Percentiles rank a stretch among this genome's conserved stretches.
phyloP scores from a whole-genome alignment of 1,140 invertebrate species.

The Panagrolaimus sp. region DNA sequence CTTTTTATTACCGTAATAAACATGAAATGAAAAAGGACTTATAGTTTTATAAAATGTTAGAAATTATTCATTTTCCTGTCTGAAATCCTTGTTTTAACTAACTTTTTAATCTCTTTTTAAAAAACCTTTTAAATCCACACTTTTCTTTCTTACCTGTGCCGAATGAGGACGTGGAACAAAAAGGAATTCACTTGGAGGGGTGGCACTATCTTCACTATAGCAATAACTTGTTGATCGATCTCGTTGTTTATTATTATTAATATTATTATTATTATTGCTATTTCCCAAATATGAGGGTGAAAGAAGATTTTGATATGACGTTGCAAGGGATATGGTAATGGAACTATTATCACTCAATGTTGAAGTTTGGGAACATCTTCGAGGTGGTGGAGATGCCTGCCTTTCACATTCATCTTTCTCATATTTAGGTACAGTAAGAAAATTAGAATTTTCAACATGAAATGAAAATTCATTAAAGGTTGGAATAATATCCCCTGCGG shows the following conservation, averaged over 20 bases:
- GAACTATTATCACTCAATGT: constrained; percentile 44
- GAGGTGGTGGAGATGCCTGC: constrained; percentile 43
- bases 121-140: constrained; percentile 21
- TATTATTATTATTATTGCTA: constrained; percentile 18
- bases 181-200: neutral
- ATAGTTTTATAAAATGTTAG: no score
- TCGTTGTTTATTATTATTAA: constrained; percentile 30
- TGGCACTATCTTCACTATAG: constrained; percentile 21
- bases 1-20: no score
- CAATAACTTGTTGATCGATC: constrained; percentile 22
- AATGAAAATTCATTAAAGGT: constrained; percentile 3
- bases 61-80: no score
- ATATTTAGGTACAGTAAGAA: constrained; percentile 35
- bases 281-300: constrained; percentile 36
- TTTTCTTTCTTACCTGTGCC: neutral
- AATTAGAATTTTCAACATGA: constrained; percentile 10
- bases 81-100: no score
- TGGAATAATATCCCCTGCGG: constrained; percentile 20
- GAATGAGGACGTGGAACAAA: constrained; percentile 26
- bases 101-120: no score
- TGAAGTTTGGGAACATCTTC: constrained; percentile 43
- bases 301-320: constrained; percentile 45
- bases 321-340: constrained; percentile 32
- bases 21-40: no score
- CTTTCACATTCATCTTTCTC: constrained; percentile 31